A percentile compares a stretch with the other conserved stretches of the same genome.
Evolutionary conservation across 2,113 vertebrate genomes (phyloP).

Genomic region (Hippolais icterina): DNA sequence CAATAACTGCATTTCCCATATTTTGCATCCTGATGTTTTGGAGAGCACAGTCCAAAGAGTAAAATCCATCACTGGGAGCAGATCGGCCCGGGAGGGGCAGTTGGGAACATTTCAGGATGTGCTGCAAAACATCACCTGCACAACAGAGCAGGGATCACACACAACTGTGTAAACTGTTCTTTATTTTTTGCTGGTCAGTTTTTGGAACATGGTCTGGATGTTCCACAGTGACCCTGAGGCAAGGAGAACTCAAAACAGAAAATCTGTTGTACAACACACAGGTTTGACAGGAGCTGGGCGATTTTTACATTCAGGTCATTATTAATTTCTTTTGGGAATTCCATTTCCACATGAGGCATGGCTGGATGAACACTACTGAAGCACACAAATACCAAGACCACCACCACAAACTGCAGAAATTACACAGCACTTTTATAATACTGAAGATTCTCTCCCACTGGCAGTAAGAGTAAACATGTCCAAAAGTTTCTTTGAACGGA

Average conservation of each 20-base stretch:
- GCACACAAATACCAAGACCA: not conserved
- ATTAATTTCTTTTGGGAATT: not conserved
- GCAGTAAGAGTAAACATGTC: not conserved
- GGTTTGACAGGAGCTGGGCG: not conserved
- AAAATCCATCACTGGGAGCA: not conserved
- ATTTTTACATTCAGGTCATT: not conserved
- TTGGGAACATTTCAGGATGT: not conserved
- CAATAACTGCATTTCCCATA: not conserved
- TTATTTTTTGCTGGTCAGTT: constrained; percentile 26
- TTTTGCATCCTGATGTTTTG: not conserved
- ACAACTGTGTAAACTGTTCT: not conserved
- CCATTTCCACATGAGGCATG: not conserved
- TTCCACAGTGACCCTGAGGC: not conserved
- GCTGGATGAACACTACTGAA: not conserved
- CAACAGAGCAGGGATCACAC: not conserved
- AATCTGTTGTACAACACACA: not conserved
- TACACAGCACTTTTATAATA: not conserved
- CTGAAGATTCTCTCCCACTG: not conserved
- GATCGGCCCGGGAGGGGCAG: accelerated
- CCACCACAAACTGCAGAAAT: not conserved
- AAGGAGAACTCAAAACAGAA: not conserved
- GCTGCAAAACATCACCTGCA: not conserved
- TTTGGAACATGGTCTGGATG: not conserved
- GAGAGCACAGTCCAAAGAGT: not conserved
- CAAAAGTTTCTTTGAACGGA: not conserved